Evolutionary conservation across 1,140 invertebrate species (phyloP).

Genomic region (Piezodorus guildinii): DNA sequence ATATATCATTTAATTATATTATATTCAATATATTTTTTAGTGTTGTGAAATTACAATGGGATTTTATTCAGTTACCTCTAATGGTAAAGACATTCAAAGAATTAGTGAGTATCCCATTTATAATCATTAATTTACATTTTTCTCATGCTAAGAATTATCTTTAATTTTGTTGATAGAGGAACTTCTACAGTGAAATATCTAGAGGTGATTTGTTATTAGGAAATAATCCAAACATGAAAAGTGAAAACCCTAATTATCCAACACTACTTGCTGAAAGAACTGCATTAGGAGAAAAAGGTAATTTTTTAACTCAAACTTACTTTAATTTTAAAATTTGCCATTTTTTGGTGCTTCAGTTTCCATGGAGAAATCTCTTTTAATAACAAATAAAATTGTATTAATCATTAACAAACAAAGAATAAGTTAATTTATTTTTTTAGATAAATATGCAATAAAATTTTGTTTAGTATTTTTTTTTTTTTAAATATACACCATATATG

Average conservation of each 20-base stretch:
- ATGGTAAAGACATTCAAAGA: conserved; percentile 65
- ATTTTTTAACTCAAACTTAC: background rate
- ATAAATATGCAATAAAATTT: no score
- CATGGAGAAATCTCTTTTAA: no score
- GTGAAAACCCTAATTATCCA: conserved; percentile 37
- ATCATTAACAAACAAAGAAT: no score
- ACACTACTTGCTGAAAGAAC: conserved; percentile 55
- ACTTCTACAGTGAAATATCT: conserved; percentile 52
- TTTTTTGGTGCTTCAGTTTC: no score
- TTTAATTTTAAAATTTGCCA: background rate
- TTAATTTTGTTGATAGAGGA: conserved; percentile 41
- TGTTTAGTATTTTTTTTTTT: no score
- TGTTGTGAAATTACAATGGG: conserved; percentile 43
- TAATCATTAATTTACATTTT: conserved; percentile 7
- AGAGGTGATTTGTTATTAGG: conserved; percentile 55
- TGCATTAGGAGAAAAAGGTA: conserved; percentile 45
- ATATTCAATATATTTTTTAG: background rate
- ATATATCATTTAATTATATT: no score
- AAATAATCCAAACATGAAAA: conserved; percentile 46
- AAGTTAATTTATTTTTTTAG: no score
- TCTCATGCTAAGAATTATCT: conserved; percentile 10
- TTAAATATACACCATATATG: no score
- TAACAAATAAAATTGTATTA: no score
- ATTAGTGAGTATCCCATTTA: conserved; percentile 21
- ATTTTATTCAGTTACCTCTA: conserved; percentile 74